Evolutionary conservation across 2,113 vertebrate species (phyloP), one percentile per base, ranked within the genome.

Genomic region (Gopherus flavomarginatus): DNA sequence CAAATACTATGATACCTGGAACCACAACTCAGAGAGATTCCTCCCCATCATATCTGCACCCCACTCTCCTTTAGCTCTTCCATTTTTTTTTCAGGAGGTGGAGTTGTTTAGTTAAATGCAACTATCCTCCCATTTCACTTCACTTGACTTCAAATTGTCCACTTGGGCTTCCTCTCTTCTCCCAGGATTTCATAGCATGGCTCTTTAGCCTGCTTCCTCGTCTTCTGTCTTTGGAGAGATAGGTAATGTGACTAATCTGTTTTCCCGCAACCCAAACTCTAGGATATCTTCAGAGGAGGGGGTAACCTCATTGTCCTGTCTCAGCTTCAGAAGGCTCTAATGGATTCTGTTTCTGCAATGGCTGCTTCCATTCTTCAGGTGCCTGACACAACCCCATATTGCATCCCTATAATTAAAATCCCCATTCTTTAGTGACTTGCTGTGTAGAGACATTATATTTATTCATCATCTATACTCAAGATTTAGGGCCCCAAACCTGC

Each of bases 391-490:
- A 22, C 6, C 26, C 75, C 19, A 78, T 13, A 47, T 47, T 47
- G 11, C 26, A 44, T 29, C 24, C 75, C 75, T 47, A 8, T 47
- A 78, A 78, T 78, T 44, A 47, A 78, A 47, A 16, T 44, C 75
- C 42, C 75, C 26, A 29, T 78, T 78, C 42, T 44, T 38, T 78
- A 47, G 42, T 78, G 75, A 78, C 42, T 78, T 78, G 38, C 90
- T 88, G 17, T 12, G 57, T 75, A 87, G 85, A 89, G 17, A 77
- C 88, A 94, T 57, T 83, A 93, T 77, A 56, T 0, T 0, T 81
- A 29, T 87, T 93, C 35, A 72, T 72, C 65, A 72, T 95, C 1
- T 1, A 57, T 87, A 47, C 77, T 54, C 88, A 90, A 96, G 16
- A 75, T 65, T 83, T 93, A 38, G 78, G 57, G 81, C 62, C 85